phyloP scores from a whole-genome alignment of 2,113 vertebrate genomes.

The Psittacus erithacus region DNA sequence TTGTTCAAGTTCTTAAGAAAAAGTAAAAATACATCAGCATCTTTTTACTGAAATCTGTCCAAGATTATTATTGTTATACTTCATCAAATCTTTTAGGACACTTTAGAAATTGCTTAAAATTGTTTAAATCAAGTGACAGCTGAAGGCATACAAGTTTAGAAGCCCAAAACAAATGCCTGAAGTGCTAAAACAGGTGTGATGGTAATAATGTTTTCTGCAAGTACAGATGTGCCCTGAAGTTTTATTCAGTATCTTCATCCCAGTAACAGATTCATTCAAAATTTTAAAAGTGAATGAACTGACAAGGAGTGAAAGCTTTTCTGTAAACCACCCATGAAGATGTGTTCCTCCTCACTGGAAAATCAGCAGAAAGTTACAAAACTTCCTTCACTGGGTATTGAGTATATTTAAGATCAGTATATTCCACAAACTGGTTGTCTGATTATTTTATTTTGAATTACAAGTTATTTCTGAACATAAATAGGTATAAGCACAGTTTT shows the following conservation, averaged over 20 bases:
- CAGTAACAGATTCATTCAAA: neutral
- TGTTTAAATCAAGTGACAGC: neutral
- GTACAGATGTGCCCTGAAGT: neutral
- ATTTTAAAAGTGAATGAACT: neutral
- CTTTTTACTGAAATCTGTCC: neutral
- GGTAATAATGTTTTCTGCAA: neutral
- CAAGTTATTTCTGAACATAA: neutral
- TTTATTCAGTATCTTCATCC: neutral
- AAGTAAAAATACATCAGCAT: neutral
- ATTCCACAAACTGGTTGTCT: neutral
- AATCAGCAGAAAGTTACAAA: neutral
- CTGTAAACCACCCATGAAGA: neutral
- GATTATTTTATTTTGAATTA: neutral
- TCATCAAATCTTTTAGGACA: neutral
- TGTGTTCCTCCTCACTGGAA: neutral
- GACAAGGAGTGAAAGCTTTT: neutral
- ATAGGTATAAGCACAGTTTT: neutral
- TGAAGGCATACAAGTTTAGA: neutral
- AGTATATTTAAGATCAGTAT: neutral
- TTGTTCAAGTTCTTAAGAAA: neutral
- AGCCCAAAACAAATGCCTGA: neutral
- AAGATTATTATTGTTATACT: neutral
- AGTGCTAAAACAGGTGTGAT: neutral
- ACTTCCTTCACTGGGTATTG: fast-evolving
- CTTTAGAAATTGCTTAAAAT: neutral